These are phyloP conservation scores for Aphis craccivora DNA, from an alignment of 1,140 invertebrate genomes.

Conservation along the genomic window DNA sequence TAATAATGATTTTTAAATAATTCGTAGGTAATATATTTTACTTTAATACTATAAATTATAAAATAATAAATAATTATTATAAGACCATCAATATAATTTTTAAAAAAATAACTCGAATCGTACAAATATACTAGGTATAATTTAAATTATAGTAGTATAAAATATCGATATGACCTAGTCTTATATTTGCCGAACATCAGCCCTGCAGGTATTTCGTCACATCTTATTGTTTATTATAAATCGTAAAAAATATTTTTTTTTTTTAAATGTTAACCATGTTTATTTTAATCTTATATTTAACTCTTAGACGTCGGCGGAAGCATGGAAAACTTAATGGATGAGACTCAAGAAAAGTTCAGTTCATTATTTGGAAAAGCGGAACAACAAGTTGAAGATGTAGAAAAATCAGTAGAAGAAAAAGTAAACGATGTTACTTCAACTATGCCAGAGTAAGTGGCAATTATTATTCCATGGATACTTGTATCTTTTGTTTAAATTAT, in stretches of 20 bases:
- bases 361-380: slow-evolving; percentile 45
- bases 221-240: neutral
- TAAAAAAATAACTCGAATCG: neutral
- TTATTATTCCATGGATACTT: neutral
- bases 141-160: neutral
- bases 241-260: neutral
- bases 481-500: neutral
- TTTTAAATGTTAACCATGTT: neutral
- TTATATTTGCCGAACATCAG: neutral
- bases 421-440: slow-evolving; percentile 17
- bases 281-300: neutral
- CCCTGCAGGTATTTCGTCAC: neutral
- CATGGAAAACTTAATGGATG: slow-evolving; percentile 44
- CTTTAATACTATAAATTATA: too few relatives aligned
- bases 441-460: slow-evolving; percentile 47
- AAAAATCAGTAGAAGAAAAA: neutral
- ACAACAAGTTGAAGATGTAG: neutral
- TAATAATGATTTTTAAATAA: too few relatives aligned
- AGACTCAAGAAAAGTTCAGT: slow-evolving; percentile 47
- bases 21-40: too few relatives aligned
- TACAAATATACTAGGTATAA: neutral
- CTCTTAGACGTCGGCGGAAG: slow-evolving; percentile 26
- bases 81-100: neutral
- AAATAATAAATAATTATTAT: neutral
- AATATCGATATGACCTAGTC: neutral